A percentile compares a stretch with the other conserved stretches of the same genome.
phyloP scores from a whole-genome alignment of 1,140 invertebrate genomes.

The Drosophila sp. region DNA sequence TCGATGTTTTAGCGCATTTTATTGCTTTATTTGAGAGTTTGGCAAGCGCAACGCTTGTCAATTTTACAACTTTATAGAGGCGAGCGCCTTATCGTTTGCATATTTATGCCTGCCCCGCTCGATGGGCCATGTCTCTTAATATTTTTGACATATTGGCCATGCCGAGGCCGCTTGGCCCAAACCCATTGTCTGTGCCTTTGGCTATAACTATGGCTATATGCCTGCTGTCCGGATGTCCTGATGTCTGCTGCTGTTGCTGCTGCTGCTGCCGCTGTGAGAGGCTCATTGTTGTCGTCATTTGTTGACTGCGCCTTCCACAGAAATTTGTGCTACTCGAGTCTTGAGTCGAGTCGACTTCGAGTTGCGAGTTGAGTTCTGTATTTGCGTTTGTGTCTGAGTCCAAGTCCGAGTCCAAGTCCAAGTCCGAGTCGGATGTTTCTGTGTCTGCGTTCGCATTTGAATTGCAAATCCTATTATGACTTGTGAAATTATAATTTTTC shows the following conservation, averaged over 20 bases:
- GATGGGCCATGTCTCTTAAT: conserved; percentile 81
- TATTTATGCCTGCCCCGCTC: conserved; percentile 65
- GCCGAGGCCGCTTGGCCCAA: conserved; percentile 26
- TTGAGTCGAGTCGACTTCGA: conserved; percentile 45
- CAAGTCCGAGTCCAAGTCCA: not conserved
- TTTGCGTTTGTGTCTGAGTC: conserved; percentile 41
- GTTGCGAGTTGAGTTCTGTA: conserved; percentile 48
- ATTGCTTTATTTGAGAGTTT: conserved; percentile 80
- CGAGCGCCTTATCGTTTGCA: conserved; percentile 74
- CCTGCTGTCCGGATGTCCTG: conserved; percentile 33
- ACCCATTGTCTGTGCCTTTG: conserved; percentile 55
- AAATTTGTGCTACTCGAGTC: conserved; percentile 68
- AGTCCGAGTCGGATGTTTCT: conserved; percentile 5
- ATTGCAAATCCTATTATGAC: conserved; percentile 85
- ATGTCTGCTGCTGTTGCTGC: no score
- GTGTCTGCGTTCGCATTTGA: conserved; percentile 76
- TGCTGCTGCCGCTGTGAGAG: conserved; percentile 40
- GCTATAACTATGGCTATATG: conserved; percentile 43
- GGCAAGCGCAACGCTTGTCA: conserved; percentile 72
- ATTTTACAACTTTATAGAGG: conserved; percentile 84
- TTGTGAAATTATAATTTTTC: conserved; percentile 84
- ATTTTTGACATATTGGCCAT: conserved; percentile 84
- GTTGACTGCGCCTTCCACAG: conserved; percentile 67
- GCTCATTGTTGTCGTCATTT: conserved; percentile 61
- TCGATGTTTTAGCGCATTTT: conserved; percentile 77